Evolutionary conservation across 1,140 invertebrate species (phyloP).

Genomic region (Ctenoplectra terminalis): DNA sequence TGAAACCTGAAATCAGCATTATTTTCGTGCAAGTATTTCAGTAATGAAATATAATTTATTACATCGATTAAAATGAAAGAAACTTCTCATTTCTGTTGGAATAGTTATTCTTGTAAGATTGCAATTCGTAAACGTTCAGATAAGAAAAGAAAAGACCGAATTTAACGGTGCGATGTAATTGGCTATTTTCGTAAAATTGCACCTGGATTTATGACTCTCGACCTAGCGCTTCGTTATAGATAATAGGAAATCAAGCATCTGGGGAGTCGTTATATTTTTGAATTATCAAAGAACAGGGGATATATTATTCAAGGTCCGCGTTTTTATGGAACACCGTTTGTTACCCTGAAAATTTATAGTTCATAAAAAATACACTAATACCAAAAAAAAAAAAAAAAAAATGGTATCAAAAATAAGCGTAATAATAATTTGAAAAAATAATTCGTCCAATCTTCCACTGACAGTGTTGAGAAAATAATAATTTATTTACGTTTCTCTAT

Average conservation of each 20-base stretch:
- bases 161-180: slow-evolving; percentile 60
- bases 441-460: neutral
- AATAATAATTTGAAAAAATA: neutral
- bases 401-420: neutral
- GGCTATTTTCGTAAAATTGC: slow-evolving; percentile 63
- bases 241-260: slow-evolving; percentile 46
- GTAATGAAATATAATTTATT: too few relatives aligned
- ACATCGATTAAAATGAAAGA: neutral
- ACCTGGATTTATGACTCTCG: slow-evolving; percentile 45
- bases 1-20: too few relatives aligned
- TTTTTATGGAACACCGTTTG: neutral
- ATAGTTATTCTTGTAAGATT: neutral
- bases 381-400: too few relatives aligned
- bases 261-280: slow-evolving; percentile 19
- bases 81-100: neutral
- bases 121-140: slow-evolving; percentile 17
- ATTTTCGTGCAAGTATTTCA: too few relatives aligned
- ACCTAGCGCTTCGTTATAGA: slow-evolving; percentile 36
- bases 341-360: neutral
- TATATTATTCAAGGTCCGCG: neutral
- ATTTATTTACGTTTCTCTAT: too few relatives aligned
- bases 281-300: neutral
- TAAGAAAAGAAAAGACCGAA: slow-evolving; percentile 11
- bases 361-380: too few relatives aligned
- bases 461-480: too few relatives aligned